Evolutionary conservation across 2,113 vertebrate species (phyloP), one percentile per base, ranked within the genome.

Genomic region (Daubentonia madagascariensis): DNA sequence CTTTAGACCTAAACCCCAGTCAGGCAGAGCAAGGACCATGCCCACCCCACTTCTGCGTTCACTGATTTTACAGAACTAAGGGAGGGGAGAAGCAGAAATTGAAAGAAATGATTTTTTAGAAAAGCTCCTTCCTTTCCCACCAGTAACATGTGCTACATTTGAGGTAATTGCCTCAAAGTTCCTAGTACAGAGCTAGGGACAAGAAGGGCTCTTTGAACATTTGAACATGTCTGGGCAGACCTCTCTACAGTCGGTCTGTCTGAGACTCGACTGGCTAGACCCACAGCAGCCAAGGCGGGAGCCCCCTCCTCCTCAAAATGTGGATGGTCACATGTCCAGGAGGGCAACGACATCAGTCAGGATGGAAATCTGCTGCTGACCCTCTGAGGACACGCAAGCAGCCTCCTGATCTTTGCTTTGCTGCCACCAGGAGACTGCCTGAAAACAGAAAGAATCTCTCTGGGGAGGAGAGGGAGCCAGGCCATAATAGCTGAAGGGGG

Each of bases 21-120:
- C 37, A 28, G 48, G 37, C 50, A 32, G 6, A 75, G 11, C 35
- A 8, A 18, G 78, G 1, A 84, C 0, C 23, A 3, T 16, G 40
- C 43, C 43, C 61, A 3, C 0, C 45, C 65, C 9, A 45, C 59
- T 85, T 96, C 65, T 17, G 45, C 61, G 18, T 90, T 85, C 17
- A 23, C 54, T 9, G 17, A 20, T 14, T 87, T 73, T 76, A 85
- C 23, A 91, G 63, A 97, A 98, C 85, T 35, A 43, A 37, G 1
- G 4, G 1, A 73, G 25, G 16, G 0, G 7, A 63, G 91, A 96
- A 94, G 89, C 20, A 40, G 88, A 97, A 95, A 95, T 11, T 0
- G 25, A 81, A 97, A 92, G 79, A 86, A 81, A 54, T 30, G 7
- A 11, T 20, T 57, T 83, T 54, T 81, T 50, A 84, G 43, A 85